phyloP scores from a whole-genome alignment of 2,113 vertebrate species.

The Seriola aureovittata region DNA sequence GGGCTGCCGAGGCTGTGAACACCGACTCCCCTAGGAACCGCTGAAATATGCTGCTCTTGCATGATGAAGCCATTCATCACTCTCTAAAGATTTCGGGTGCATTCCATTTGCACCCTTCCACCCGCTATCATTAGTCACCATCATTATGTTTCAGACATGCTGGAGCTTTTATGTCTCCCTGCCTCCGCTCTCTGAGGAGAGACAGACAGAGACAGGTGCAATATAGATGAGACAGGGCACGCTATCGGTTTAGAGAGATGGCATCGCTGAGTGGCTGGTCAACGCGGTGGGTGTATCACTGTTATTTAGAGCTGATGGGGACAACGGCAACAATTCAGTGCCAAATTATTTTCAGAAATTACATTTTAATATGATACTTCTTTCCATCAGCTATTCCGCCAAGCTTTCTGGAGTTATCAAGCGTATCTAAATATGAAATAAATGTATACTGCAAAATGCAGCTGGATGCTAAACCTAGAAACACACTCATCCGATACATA shows the following conservation, averaged over 20 bases:
- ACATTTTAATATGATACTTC: neutral
- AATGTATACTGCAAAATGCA: neutral
- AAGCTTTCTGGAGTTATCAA: neutral
- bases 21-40: neutral
- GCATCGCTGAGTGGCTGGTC: neutral
- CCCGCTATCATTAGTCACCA: constrained; percentile 49
- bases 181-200: neutral
- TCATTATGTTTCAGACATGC: constrained; percentile 44
- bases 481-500: neutral
- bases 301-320: neutral
- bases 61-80: constrained; percentile 53
- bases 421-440: neutral
- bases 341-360: neutral
- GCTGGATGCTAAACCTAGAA: neutral
- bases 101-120: constrained; percentile 47
- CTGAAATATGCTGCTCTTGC: constrained; percentile 29
- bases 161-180: constrained; percentile 12
- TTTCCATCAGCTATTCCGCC: neutral
- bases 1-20: neutral
- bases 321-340: neutral
- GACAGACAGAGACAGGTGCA: neutral
- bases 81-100: constrained; percentile 40
- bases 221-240: neutral
- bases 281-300: neutral
- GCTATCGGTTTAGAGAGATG: neutral